Evolutionary conservation across 1,140 invertebrate genomes (phyloP).

Genomic region (Myzus persicae): DNA sequence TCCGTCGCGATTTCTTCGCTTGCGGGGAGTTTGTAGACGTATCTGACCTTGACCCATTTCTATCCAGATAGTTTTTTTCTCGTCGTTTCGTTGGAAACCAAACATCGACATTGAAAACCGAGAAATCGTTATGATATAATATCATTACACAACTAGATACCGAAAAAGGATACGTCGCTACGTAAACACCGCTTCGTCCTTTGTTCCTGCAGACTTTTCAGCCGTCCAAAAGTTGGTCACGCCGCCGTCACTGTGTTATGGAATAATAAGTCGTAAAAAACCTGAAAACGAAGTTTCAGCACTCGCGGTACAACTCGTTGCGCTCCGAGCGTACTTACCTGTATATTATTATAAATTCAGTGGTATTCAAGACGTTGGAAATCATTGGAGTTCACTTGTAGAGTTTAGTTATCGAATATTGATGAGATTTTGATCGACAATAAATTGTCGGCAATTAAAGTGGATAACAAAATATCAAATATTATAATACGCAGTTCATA

Average conservation of each 20-base stretch:
- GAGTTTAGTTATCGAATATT: neutral
- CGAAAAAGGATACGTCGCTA: neutral
- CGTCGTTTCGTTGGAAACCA: neutral
- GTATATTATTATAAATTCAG: neutral
- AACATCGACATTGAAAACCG: neutral
- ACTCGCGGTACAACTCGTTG: neutral
- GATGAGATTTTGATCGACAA: neutral
- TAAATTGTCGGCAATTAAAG: neutral
- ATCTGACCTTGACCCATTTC: conserved; percentile 57
- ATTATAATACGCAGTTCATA: neutral
- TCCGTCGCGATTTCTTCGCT: neutral
- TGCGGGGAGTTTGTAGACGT: neutral
- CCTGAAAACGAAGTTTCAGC: neutral
- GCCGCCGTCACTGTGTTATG: neutral
- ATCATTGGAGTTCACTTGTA: neutral
- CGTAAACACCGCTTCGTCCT: neutral
- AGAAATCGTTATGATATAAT: neutral
- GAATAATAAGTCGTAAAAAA: neutral
- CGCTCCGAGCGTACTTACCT: neutral
- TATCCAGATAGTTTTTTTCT: neutral
- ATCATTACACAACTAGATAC: neutral
- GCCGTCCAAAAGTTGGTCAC: neutral
- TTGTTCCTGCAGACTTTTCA: neutral
- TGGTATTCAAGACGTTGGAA: too few species aligned
- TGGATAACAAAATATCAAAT: neutral